Conservation (phyloP, 2,888 invertebrate genomes). For the Mesopsocus fuscifrons region DNA sequence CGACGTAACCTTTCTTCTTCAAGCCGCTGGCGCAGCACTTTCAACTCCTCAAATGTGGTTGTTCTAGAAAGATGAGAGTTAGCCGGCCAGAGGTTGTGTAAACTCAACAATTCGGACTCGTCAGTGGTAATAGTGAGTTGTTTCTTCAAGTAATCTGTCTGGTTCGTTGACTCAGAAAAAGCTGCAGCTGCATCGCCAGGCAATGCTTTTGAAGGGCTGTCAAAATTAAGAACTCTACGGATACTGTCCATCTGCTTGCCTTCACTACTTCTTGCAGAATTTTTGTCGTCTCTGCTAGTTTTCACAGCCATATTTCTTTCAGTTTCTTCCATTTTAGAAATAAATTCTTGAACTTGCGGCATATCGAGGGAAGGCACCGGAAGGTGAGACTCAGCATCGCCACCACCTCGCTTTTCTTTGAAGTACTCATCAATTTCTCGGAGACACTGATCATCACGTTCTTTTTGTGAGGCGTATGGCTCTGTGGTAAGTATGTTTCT, state of each 20-base stretch:
- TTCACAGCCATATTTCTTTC: conserved; percentile 22
- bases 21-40: conserved; percentile 25
- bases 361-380: conserved; percentile 19
- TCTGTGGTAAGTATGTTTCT: neutral
- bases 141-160: conserved; percentile 15
- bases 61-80: conserved; percentile 19
- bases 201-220: neutral
- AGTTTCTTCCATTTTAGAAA: conserved; percentile 26
- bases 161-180: conserved; percentile 5
- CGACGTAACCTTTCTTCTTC: conserved; percentile 60
- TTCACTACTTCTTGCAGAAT: neutral
- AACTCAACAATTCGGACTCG: conserved; percentile 25
- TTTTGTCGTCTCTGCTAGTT: conserved; percentile 8
- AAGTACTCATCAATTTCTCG: conserved; percentile 2
- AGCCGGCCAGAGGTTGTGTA: conserved; percentile 46
- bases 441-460: neutral
- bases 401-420: conserved; percentile 6
- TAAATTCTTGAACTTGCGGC: conserved; percentile 25
- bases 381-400: neutral
- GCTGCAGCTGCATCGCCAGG: neutral
- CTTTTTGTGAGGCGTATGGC: neutral
- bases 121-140: conserved; percentile 3
- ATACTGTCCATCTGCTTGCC: neutral
- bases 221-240: conserved; percentile 1
- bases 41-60: neutral